phyloP scores from a whole-genome alignment of 2,113 vertebrate species.

The Coturnix japonica region DNA sequence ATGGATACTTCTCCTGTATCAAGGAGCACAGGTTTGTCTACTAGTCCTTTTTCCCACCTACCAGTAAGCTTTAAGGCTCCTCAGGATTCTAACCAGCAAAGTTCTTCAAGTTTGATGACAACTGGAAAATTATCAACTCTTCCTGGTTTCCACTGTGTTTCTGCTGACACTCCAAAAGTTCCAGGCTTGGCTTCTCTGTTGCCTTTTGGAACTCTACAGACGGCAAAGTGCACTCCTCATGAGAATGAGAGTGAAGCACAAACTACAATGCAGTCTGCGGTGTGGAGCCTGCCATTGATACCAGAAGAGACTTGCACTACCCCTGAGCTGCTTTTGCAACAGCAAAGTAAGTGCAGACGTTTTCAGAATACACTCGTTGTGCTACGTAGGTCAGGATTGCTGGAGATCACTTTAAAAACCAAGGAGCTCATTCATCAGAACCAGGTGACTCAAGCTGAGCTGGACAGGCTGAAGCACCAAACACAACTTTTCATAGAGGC shows the following conservation, averaged over 20 bases:
- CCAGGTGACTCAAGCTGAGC: conserved; percentile 86
- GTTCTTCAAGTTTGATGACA: conserved; percentile 59
- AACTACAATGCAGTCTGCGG: conserved; percentile 2
- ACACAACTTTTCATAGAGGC: conserved; percentile 87
- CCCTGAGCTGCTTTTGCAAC: conserved; percentile 65
- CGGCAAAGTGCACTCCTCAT: conserved; percentile 53
- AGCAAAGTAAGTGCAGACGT: conserved; percentile 81
- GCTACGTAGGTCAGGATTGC: conserved; percentile 85
- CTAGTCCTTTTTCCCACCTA: conserved; percentile 28
- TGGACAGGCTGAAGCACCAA: conserved; percentile 88
- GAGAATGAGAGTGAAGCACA: conserved; percentile 59
- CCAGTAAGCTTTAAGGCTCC: conserved; percentile 60
- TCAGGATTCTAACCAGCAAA: conserved; percentile 67
- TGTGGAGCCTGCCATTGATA: conserved; percentile 52
- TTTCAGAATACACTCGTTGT: conserved; percentile 92
- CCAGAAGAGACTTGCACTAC: conserved; percentile 67
- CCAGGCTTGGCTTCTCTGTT: conserved; percentile 67
- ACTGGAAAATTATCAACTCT: conserved; percentile 57
- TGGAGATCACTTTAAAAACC: conserved; percentile 92
- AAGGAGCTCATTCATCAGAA: conserved; percentile 93
- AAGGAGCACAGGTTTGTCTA: conserved; percentile 1
- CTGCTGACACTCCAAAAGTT: conserved; percentile 54
- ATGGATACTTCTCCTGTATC: conserved; percentile 37
- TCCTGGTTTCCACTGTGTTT: conserved; percentile 45
- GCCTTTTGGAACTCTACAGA: conserved; percentile 70